These are phyloP conservation scores for Scortum barcoo DNA, from an alignment of 2,113 vertebrate genomes.

Conservation along the genomic window DNA sequence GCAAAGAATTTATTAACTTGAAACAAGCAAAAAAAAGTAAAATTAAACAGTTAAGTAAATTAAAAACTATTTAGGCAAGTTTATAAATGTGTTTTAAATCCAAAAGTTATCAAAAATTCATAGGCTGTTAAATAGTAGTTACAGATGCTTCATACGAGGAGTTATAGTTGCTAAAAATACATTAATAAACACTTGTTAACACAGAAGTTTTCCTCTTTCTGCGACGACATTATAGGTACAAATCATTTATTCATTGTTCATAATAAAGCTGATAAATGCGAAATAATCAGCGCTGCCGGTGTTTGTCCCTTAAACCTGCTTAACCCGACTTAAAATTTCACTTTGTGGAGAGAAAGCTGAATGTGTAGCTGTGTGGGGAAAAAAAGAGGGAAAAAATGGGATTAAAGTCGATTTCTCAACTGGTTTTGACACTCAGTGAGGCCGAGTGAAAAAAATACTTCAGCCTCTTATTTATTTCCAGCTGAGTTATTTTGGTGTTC, in stretches of 20 bases:
- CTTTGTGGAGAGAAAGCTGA: background rate
- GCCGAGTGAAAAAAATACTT: constrained; percentile 1
- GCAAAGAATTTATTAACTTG: no score
- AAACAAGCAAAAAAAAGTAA: no score
- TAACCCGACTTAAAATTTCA: constrained; percentile 14
- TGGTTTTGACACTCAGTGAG: constrained; percentile 9
- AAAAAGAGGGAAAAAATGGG: background rate
- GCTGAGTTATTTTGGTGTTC: constrained; percentile 16
- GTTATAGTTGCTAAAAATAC: no score
- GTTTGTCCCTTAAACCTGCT: background rate
- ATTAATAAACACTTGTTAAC: no score
- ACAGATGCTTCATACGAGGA: no score
- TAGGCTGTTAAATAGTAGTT: no score
- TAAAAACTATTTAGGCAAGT: no score
- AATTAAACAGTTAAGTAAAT: no score
- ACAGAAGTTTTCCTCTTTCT: background rate
- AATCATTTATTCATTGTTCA: background rate
- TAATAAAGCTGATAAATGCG: background rate
- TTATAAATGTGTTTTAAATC: no score
- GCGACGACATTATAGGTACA: no score
- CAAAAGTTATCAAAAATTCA: no score
- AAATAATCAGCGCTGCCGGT: background rate
- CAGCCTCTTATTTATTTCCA: constrained; percentile 47
- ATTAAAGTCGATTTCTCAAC: constrained; percentile 38
- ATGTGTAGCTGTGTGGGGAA: constrained; percentile 6